Evolutionary conservation across 2,797 vertebrate genomes (phyloP), one percentile per base, ranked within the genome.

Genomic region (Rhinatrema bivittatum): DNA sequence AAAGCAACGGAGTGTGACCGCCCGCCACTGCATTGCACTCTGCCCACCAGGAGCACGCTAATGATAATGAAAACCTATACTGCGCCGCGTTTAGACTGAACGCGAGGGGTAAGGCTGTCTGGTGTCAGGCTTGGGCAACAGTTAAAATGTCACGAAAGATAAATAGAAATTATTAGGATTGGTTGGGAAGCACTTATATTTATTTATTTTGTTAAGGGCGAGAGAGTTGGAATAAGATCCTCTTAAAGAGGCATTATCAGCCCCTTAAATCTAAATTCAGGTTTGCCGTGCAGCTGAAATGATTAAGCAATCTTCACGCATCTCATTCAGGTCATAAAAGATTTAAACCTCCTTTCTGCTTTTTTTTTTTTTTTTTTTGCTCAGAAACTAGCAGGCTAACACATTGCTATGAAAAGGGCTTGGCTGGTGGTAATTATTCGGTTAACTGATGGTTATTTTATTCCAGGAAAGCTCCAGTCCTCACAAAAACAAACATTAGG

Each of bases 1-100:
- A 87, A n/a, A 86, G 84, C 85, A 83, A 82, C 69, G 73, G 75
- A 79, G 82, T 85, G 85, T 87, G 80, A 86, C 79, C 79, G 48
- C 45, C n/a, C 70, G 79, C 77, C 81, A 82, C 68, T 36, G 55
- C 69, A 60, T 65, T 63, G 75, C 74, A 70, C 84, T 78, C 81
- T 74, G 78, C 77, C 84, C 86, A 81, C 70, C 70, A 70, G 73
- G 72, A 84, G 81, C 74, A 80, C 72, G 51, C 62, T 87, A 85
- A 88, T 84, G 81, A 83, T 78, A 70, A 70, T 79, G 86, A 84
- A 67, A 72, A 82, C 82, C 78, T 68, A 47, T 68, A 68, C 62
- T 39, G 62, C 50, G 3, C 46, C 21, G 50, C 62, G 23, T 59
- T 62, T 39, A 69, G 66, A 72, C 63, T 31, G 22, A 41, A 66